Evolutionary conservation across 2,888 invertebrate species (phyloP).

Genomic region (Lysandra bellargus): DNA sequence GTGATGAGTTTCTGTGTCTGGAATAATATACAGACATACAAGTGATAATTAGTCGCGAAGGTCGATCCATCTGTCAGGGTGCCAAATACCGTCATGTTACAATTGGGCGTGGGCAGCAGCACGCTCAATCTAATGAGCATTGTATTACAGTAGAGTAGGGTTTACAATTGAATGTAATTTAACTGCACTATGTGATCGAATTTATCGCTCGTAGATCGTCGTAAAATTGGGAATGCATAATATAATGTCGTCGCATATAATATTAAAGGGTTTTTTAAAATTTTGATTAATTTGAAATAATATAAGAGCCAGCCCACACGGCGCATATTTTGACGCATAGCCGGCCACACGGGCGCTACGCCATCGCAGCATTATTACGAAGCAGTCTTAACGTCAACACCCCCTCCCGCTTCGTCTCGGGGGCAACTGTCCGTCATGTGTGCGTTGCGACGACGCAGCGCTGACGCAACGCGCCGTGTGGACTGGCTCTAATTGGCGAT

Average conservation of each 20-base stretch:
- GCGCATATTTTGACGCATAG: too few relatives aligned
- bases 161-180: background rate
- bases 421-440: too few relatives aligned
- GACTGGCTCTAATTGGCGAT: too few relatives aligned
- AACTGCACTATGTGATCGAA: background rate
- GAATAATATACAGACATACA: background rate
- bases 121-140: slow-evolving; percentile 36
- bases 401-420: too few relatives aligned
- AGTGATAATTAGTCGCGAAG: slow-evolving; percentile 29
- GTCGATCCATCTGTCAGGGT: slow-evolving; percentile 44
- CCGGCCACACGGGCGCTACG: too few relatives aligned
- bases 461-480: too few relatives aligned
- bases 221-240: background rate
- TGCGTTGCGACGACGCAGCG: too few relatives aligned
- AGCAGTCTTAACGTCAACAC: too few relatives aligned
- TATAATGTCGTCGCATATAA: background rate
- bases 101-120: slow-evolving; percentile 44
- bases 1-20: background rate
- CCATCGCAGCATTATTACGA: too few relatives aligned
- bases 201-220: background rate
- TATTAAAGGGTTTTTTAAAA: too few relatives aligned
- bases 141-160: slow-evolving; percentile 32
- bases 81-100: slow-evolving; percentile 52
- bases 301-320: too few relatives aligned
- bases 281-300: too few relatives aligned